phyloP scores from a whole-genome alignment of 2,113 vertebrate genomes.

The Aramus guarauna region DNA sequence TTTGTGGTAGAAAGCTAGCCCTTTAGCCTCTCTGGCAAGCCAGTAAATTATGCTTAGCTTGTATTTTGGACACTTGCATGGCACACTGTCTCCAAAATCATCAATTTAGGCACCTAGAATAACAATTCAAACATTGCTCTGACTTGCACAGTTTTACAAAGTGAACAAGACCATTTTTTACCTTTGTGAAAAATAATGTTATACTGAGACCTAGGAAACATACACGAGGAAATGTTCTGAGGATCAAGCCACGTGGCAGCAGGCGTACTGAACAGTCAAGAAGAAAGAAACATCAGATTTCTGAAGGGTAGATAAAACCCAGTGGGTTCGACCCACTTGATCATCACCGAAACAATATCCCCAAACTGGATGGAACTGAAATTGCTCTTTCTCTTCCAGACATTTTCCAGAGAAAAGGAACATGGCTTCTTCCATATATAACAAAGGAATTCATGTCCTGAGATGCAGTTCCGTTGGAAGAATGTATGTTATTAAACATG shows the following conservation, averaged over 20 bases:
- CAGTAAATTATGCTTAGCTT: neutral
- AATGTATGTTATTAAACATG: neutral
- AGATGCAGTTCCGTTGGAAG: neutral
- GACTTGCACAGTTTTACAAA: neutral
- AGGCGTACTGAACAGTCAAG: neutral
- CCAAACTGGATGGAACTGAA: neutral
- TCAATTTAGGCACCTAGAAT: neutral
- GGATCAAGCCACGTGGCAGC: neutral
- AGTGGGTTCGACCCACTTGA: neutral
- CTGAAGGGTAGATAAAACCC: neutral
- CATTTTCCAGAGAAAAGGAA: neutral
- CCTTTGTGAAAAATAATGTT: neutral
- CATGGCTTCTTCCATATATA: neutral
- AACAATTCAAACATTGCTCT: neutral
- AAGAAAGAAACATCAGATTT: neutral
- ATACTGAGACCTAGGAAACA: neutral
- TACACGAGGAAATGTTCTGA: neutral
- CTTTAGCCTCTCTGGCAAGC: neutral
- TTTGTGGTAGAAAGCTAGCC: neutral
- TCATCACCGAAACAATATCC: neutral
- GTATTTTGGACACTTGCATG: neutral
- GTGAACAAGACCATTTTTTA: neutral
- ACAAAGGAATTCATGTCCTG: neutral
- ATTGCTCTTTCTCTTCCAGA: neutral
- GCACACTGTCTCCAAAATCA: neutral